A percentile compares a stretch with the other conserved stretches of the same genome.
phyloP scores from a whole-genome alignment of 2,888 invertebrate species.

The Entomobrya multifasciata region DNA sequence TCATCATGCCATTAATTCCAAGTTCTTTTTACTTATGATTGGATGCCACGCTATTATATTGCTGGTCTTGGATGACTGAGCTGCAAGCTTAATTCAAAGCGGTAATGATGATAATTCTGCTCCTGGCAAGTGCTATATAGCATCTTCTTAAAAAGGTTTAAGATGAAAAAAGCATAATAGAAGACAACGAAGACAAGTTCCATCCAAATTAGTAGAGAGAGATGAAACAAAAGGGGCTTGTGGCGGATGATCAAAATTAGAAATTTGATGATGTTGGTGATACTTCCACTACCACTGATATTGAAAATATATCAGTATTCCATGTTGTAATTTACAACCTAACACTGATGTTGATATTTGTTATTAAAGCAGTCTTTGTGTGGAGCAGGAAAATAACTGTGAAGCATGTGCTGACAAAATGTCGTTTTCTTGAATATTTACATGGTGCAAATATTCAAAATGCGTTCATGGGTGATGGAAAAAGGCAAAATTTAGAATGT shows the following conservation, averaged over 20 bases:
- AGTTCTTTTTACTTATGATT: slow-evolving; percentile 39
- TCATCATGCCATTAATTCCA: slow-evolving; percentile 54
- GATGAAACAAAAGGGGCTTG: slow-evolving; percentile 44
- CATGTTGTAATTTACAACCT: no score
- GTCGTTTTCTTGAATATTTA: no score
- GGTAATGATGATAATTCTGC: slow-evolving; percentile 5
- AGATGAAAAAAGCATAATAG: slow-evolving; percentile 14
- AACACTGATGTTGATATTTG: no score
- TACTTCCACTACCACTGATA: neutral
- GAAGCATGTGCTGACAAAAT: neutral
- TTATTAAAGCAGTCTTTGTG: neutral
- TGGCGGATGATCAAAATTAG: slow-evolving; percentile 61
- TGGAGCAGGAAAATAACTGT: neutral
- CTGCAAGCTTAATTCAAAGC: neutral
- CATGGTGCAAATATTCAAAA: neutral
- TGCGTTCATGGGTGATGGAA: no score
- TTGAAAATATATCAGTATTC: neutral
- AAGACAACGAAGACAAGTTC: neutral
- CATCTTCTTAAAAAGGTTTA: slow-evolving; percentile 56
- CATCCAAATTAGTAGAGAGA: slow-evolving; percentile 26
- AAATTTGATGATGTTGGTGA: slow-evolving; percentile 48
- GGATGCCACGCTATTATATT: slow-evolving; percentile 33
- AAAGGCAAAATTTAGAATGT: no score
- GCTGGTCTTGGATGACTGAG: neutral
- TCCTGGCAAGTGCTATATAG: neutral